Percentiles rank a stretch among this genome's conserved stretches.
These are phyloP conservation scores for Vidua macroura DNA, from an alignment of 2,113 vertebrate species.

Conservation along the genomic window DNA sequence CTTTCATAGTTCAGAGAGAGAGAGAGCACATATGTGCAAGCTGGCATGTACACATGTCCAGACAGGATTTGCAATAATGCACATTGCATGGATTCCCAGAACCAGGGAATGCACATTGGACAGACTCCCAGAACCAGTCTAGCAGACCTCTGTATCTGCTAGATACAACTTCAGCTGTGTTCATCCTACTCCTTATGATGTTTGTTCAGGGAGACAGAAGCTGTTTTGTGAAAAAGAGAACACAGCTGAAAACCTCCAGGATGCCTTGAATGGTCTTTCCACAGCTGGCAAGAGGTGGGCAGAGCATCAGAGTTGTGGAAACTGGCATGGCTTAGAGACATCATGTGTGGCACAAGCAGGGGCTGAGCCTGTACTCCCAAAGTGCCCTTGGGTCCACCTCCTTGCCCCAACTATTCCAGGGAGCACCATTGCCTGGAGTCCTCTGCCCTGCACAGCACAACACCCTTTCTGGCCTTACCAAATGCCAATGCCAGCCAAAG, in stretches of 20 bases:
- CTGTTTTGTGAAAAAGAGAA: background rate
- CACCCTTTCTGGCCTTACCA: background rate
- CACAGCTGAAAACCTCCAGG: background rate
- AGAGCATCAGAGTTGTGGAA: background rate
- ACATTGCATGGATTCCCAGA: background rate
- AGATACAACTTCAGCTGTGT: background rate
- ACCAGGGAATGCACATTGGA: background rate
- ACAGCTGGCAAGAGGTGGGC: background rate
- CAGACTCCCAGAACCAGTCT: background rate
- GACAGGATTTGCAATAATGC: background rate
- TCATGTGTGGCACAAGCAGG: background rate
- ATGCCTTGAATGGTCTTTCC: background rate
- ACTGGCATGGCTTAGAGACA: background rate
- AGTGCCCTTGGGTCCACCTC: background rate
- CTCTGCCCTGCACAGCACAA: background rate
- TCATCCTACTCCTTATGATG: background rate
- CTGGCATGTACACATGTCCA: accelerated
- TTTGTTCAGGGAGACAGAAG: background rate
- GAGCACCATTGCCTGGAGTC: background rate
- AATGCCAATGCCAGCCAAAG: background rate
- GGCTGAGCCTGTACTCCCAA: background rate
- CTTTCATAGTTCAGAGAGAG: background rate
- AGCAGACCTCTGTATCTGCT: background rate
- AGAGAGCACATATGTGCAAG: accelerated
- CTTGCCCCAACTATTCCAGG: background rate